Percentiles rank a stretch among this genome's conserved stretches.
Conservation (phyloP, 2,113 vertebrate genomes). For the Fulica atra region DNA sequence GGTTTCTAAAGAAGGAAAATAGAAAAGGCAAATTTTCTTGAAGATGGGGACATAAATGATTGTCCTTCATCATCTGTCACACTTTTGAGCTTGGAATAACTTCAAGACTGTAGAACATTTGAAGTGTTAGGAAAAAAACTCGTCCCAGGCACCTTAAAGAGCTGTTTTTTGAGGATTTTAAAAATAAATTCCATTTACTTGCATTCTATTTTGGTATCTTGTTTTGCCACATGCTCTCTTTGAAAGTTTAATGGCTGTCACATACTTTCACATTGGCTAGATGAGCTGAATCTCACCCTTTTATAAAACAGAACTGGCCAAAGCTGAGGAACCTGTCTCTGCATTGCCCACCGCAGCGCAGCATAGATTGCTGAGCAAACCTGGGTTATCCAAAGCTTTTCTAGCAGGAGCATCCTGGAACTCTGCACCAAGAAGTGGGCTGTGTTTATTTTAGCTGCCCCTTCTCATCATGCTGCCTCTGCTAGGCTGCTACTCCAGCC, state of each 20-base stretch:
- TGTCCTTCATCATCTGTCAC: not conserved
- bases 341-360: not conserved
- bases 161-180: not conserved
- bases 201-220: not conserved
- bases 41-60: not conserved
- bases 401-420: not conserved
- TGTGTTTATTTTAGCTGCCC: not conserved
- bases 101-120: not conserved
- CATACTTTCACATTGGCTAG: not conserved
- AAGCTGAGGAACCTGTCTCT: not conserved
- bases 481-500: not conserved
- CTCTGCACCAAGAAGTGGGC: not conserved
- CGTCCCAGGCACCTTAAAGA: not conserved
- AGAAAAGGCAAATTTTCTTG: conserved; percentile 4
- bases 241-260: not conserved
- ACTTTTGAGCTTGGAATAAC: not conserved
- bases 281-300: not conserved
- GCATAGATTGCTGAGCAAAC: not conserved
- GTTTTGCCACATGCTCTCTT: not conserved
- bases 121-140: not conserved
- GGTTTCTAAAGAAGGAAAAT: not conserved
- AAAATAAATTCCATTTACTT: not conserved
- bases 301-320: not conserved
- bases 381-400: not conserved
- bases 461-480: not conserved